Conservation (phyloP, 2,113 vertebrate species). For the Carassius carassius region DNA sequence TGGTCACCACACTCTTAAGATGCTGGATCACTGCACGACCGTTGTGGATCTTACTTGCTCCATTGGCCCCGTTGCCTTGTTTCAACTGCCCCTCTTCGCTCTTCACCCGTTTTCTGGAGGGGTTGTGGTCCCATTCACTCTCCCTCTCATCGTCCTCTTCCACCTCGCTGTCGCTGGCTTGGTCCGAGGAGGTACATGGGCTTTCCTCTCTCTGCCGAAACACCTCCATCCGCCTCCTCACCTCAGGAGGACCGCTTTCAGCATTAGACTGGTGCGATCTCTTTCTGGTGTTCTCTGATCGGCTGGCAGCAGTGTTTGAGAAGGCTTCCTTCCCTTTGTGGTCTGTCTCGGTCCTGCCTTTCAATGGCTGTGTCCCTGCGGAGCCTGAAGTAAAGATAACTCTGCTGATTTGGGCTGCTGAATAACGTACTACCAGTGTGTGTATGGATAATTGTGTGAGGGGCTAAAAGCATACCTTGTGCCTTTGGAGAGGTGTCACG, state of each 20-base stretch:
- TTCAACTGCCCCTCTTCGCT: conserved; percentile 67
- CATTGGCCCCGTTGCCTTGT: conserved; percentile 57
- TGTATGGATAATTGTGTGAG: conserved; percentile 5
- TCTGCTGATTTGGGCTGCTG: background rate
- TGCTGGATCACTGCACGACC: conserved; percentile 76
- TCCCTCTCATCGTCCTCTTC: conserved; percentile 70
- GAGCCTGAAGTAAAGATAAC: conserved; percentile 43
- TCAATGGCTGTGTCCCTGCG: conserved; percentile 63
- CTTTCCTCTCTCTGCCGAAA: conserved; percentile 69
- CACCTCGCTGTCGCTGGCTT: conserved; percentile 72
- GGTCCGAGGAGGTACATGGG: conserved; percentile 70
- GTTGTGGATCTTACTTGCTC: conserved; percentile 69
- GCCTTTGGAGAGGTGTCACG: conserved; percentile 68
- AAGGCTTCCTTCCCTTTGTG: conserved; percentile 71
- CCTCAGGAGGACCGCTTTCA: conserved; percentile 69
- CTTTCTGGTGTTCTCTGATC: conserved; percentile 73
- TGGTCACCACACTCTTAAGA: conserved; percentile 66
- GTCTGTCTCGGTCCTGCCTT: conserved; percentile 68
- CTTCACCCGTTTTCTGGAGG: conserved; percentile 74
- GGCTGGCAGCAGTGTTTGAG: conserved; percentile 48
- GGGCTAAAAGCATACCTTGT: conserved; percentile 65
- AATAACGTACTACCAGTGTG: background rate
- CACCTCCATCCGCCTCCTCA: conserved; percentile 69
- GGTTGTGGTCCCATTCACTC: conserved; percentile 64
- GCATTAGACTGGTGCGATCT: conserved; percentile 69